A percentile compares a stretch with the other conserved stretches of the same genome.
These are phyloP conservation scores for Gisinianus flammeolus DNA, from an alignment of 2,888 invertebrate species.

Conservation along the genomic window DNA sequence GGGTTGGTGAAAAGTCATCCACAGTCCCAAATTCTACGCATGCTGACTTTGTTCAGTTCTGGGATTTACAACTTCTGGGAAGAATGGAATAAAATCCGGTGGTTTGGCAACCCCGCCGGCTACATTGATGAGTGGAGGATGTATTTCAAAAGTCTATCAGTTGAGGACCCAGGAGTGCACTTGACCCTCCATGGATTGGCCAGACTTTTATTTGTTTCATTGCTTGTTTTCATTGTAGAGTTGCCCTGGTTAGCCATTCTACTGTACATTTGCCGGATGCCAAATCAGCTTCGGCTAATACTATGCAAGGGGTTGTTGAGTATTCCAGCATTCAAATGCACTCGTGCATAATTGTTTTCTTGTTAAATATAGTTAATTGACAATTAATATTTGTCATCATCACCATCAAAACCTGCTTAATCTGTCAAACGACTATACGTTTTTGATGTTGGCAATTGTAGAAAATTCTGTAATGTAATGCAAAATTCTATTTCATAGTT, in stretches of 20 bases:
- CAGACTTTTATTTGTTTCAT: not conserved
- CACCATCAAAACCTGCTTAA: too few species aligned
- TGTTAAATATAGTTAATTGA: too few species aligned
- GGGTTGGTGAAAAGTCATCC: not conserved
- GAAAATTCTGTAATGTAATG: too few species aligned
- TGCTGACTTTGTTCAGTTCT: not conserved
- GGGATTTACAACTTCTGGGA: not conserved
- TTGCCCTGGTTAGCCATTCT: not conserved
- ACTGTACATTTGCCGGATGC: too few species aligned
- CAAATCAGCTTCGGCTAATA: too few species aligned
- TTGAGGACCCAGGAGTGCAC: not conserved
- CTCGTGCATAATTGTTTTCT: too few species aligned
- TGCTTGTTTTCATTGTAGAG: not conserved
- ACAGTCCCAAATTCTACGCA: not conserved
- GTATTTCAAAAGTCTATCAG: not conserved
- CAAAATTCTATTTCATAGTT: too few species aligned
- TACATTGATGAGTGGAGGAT: not conserved
- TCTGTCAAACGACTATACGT: too few species aligned
- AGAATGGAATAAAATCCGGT: not conserved
- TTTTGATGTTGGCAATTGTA: too few species aligned
- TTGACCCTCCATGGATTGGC: not conserved
- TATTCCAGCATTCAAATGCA: too few species aligned
- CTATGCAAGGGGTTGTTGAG: too few species aligned
- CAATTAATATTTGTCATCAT: too few species aligned
- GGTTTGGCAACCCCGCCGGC: not conserved